Evolutionary conservation across 2,797 vertebrate species (phyloP).

Genomic region (Amniataba percoides): DNA sequence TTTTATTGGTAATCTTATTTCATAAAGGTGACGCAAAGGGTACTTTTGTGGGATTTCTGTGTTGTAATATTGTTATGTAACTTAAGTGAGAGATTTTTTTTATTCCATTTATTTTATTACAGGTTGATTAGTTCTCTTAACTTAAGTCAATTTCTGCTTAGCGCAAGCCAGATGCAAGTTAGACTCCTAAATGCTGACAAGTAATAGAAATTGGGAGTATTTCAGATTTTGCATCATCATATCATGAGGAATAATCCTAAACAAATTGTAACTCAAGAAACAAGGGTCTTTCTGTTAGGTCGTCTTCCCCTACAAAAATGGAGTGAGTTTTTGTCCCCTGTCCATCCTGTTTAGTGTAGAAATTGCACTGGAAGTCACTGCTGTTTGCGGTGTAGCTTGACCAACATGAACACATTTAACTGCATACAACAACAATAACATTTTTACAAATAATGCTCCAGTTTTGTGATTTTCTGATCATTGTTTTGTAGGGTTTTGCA

Average conservation of each 20-base stretch:
- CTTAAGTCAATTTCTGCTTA: not conserved
- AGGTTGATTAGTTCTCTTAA: not conserved
- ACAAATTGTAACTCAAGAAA: not conserved
- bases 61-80: slow-evolving; percentile 5
- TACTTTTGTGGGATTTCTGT: slow-evolving; percentile 1
- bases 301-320: not conserved
- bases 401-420: not conserved
- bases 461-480: not conserved
- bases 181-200: not conserved
- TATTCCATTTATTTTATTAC: not conserved
- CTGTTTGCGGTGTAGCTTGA: not conserved
- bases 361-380: slow-evolving; percentile 1
- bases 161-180: not conserved
- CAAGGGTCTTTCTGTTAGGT: slow-evolving; percentile 5
- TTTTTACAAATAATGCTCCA: not conserved
- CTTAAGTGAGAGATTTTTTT: not conserved
- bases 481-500: not conserved
- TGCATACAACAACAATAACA: not conserved
- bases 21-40: not conserved
- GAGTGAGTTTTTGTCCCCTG: not conserved
- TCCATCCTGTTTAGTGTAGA: not conserved
- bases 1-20: slow-evolving; percentile 10
- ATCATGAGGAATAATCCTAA: not conserved
- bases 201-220: not conserved
- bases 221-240: not conserved